These are phyloP conservation scores for Tetraodon nigroviridis DNA, from an alignment of 2,113 vertebrate genomes.

Conservation along the genomic window DNA sequence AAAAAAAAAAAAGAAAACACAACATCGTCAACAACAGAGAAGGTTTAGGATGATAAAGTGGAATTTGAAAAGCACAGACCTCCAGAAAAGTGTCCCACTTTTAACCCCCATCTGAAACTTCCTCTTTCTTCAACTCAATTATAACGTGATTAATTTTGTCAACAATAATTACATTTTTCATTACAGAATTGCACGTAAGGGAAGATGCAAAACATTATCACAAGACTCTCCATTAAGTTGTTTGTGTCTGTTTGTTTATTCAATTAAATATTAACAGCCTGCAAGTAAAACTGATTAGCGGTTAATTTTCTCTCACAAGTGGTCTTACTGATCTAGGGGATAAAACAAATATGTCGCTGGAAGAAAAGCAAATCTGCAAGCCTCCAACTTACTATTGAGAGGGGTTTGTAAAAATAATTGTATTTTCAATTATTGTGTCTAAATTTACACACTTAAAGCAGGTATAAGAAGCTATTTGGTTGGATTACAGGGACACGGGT, in stretches of 20 bases:
- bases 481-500: too few species aligned
- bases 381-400: neutral
- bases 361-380: slow-evolving; percentile 30
- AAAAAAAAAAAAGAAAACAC: neutral
- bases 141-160: slow-evolving; percentile 65
- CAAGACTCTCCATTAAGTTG: slow-evolving; percentile 63
- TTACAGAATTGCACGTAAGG: slow-evolving; percentile 62
- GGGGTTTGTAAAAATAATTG: too few species aligned
- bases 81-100: slow-evolving; percentile 15
- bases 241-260: slow-evolving; percentile 69
- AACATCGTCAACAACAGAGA: neutral
- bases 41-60: neutral
- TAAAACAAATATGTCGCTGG: slow-evolving; percentile 38
- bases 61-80: neutral
- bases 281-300: slow-evolving; percentile 61
- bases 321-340: slow-evolving; percentile 52
- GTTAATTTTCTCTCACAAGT: slow-evolving; percentile 53
- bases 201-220: slow-evolving; percentile 60
- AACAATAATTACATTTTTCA: slow-evolving; percentile 66
- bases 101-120: slow-evolving; percentile 37
- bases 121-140: slow-evolving; percentile 42
- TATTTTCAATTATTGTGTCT: too few species aligned
- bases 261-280: slow-evolving; percentile 72
- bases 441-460: too few species aligned
- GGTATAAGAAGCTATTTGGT: too few species aligned